Evolutionary conservation across 2,113 vertebrate species (phyloP).

Genomic region (Nymphicus hollandicus): DNA sequence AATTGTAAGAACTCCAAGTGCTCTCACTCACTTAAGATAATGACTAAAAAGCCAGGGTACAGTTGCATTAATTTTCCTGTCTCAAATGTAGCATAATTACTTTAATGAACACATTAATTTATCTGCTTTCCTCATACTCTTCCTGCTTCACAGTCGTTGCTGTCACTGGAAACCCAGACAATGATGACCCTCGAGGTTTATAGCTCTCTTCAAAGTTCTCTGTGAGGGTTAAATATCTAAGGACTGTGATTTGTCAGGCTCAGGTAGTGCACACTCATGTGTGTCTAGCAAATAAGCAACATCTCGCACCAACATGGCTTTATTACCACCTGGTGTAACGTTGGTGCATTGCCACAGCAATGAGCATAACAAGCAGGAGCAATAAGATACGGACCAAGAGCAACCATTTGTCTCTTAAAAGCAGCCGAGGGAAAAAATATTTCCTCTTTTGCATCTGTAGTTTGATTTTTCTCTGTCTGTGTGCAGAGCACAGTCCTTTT

Average conservation of each 20-base stretch:
- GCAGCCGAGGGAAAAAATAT: background rate
- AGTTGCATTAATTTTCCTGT: background rate
- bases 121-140: background rate
- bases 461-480: background rate
- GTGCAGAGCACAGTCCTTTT: background rate
- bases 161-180: background rate
- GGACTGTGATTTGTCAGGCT: background rate
- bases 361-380: background rate
- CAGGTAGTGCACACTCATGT: background rate
- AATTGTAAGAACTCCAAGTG: background rate
- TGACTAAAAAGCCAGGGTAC: background rate
- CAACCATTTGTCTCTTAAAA: background rate
- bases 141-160: background rate
- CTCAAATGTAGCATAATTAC: constrained; percentile 4
- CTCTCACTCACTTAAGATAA: background rate
- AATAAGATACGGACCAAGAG: background rate
- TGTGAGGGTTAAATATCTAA: background rate
- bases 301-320: background rate
- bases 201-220: background rate
- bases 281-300: background rate
- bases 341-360: background rate
- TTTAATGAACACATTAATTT: background rate
- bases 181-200: background rate
- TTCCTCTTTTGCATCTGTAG: background rate
- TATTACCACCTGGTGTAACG: background rate